Conservation (phyloP, 1,140 invertebrate genomes). For the Megalonaias nervosa region DNA sequence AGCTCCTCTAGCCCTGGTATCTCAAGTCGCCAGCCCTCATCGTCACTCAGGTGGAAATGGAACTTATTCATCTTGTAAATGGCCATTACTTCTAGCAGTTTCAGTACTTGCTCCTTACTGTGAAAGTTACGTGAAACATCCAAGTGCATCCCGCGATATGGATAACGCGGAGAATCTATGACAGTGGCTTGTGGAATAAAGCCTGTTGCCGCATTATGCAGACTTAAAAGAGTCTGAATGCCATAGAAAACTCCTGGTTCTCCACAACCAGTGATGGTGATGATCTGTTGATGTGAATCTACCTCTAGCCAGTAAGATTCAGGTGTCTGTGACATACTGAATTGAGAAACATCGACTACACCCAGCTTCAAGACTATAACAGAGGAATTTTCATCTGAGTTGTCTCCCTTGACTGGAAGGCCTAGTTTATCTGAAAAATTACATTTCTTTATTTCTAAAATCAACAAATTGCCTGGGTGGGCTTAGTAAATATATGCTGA, state of each 20-base stretch:
- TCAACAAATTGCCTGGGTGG: no score
- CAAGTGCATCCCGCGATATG: slow-evolving; percentile 63
- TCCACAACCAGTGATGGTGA: slow-evolving; percentile 34
- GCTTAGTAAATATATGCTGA: no score
- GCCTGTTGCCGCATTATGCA: slow-evolving; percentile 32
- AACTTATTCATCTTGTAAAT: slow-evolving; percentile 66
- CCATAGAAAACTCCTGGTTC: slow-evolving; percentile 56
- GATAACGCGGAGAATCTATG: slow-evolving; percentile 55
- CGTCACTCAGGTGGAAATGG: slow-evolving; percentile 68
- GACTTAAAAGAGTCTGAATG: slow-evolving; percentile 53
- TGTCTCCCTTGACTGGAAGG: slow-evolving; percentile 23
- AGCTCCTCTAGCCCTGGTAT: slow-evolving; percentile 63
- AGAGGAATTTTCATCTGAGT: slow-evolving; percentile 4
- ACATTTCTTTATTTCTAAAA: not conserved
- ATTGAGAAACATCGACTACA: no score
- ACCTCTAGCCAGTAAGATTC: slow-evolving; percentile 48
- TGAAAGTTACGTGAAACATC: slow-evolving; percentile 66
- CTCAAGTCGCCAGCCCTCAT: slow-evolving; percentile 66
- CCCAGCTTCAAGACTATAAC: not conserved
- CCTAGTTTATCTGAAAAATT: slow-evolving; percentile 13
- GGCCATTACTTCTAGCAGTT: slow-evolving; percentile 61
- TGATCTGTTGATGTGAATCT: slow-evolving; percentile 19
- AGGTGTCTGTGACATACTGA: slow-evolving; percentile 16
- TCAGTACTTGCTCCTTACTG: slow-evolving; percentile 48
- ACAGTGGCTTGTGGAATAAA: slow-evolving; percentile 35